Evolutionary conservation across 1,140 invertebrate species (phyloP).

Genomic region (Drosophila albomicans): DNA sequence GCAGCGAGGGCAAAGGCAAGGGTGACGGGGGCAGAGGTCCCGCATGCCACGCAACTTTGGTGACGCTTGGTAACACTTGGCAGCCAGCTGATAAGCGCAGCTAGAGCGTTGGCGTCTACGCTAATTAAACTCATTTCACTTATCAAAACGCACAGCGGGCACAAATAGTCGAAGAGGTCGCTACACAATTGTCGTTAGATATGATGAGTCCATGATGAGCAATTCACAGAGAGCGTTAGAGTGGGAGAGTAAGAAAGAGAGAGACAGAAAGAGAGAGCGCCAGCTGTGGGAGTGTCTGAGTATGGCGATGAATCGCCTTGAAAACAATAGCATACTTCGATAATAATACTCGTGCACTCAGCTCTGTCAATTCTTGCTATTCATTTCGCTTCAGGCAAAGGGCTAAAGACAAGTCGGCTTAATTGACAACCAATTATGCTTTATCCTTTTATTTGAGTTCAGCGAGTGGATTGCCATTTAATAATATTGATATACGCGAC

Average conservation of each 20-base stretch:
- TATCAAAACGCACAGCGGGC: slow-evolving; percentile 70
- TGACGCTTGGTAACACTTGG: slow-evolving; percentile 55
- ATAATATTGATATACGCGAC: slow-evolving; percentile 12
- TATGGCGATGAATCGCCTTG: slow-evolving; percentile 15
- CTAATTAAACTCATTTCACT: slow-evolving; percentile 76
- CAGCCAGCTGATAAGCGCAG: slow-evolving; percentile 51
- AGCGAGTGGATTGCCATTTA: slow-evolving; percentile 4
- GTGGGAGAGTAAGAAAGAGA: background rate
- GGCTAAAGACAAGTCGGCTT: slow-evolving; percentile 11
- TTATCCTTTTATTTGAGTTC: slow-evolving; percentile 24
- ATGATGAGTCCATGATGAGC: slow-evolving; percentile 31
- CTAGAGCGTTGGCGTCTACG: slow-evolving; percentile 32
- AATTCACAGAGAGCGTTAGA: background rate
- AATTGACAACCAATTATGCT: slow-evolving; percentile 22
- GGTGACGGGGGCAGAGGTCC: slow-evolving; percentile 7
- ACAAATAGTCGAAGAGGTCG: slow-evolving; percentile 28
- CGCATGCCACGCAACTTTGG: slow-evolving; percentile 20
- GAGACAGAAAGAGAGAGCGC: background rate
- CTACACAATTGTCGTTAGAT: slow-evolving; percentile 51
- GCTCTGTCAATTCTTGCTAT: slow-evolving; percentile 12
- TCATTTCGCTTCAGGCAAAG: slow-evolving; percentile 11
- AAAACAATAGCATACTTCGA: slow-evolving; percentile 35
- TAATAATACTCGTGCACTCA: slow-evolving; percentile 34
- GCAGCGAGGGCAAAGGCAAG: background rate
- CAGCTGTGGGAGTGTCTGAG: background rate